Base-by-base conservation (phyloP, 2,888 invertebrate species). In the Silvanus unidentatus region DNA sequence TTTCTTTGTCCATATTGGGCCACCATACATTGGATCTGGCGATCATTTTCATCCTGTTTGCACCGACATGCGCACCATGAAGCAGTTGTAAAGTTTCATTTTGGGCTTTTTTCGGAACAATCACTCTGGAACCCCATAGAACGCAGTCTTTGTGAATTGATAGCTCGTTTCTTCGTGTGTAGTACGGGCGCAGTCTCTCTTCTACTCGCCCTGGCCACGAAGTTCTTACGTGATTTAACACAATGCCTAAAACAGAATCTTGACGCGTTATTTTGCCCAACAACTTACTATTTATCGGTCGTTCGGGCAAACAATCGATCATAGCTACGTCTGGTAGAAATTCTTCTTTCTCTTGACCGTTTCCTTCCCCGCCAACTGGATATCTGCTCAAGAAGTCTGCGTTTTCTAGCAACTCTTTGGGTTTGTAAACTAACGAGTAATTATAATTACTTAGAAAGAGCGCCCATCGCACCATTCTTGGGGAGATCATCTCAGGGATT, bases 1-100 rank as follows among this genome's bases (percentile, higher is more conserved):
- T 57, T 29, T 59, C 52, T 13, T 28, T 14, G 35, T 57, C 54
- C 13, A 22, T 5, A 5, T 22, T 22, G 8, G 22, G 22, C 22
- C 22, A 22, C 22, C 22, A 22, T 5, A 22, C 22, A 5, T 5
- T 5, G 4, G 22, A 22, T 22, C 22, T 3, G 3, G 22, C 22
- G 3, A 22, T 5, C 22, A 8, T 8, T 22, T 22, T 22, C 22
- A 22, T 22, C 8, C 22, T 3, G 3, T 22, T 3, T 22, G 3
- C 8, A 22, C 22, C 22, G 8, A 22, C 8, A 22, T 22, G 22
- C 8, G 22, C 8, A 22, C 22, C 8, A 22, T 22, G 22, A 5
- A 22, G 22, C 22, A 22, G 3, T 22, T 22, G 3, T 22, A n/a
- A n/a, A 12, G 11, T 40, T 11, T 13, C 22, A 22, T 39, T 16